Base-by-base conservation (phyloP, 2,888 invertebrate species). In the Plutella xylostella region DNA sequence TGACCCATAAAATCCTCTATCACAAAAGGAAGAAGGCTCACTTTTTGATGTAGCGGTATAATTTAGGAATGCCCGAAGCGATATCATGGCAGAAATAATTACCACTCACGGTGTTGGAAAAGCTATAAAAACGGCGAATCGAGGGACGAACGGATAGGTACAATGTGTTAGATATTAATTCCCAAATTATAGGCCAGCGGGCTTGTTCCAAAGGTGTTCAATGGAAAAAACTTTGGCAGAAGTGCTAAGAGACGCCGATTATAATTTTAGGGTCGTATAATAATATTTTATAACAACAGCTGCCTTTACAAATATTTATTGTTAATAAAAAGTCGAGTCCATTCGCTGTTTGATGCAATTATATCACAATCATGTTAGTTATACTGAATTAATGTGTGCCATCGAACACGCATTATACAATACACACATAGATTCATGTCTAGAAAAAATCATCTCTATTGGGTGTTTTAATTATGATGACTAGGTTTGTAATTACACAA, bases 151-250 rank as follows among this genome's bases (percentile, higher is more conserved):
- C 67, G 70, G 75, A 76, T 73, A 75, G 75, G 63, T 76, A 73
- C 77, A 80, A 79, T 78, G 79, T 83, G 82, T 80, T 78, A 77
- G 76, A 79, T 79, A 79, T 83, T 79, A 80, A 82, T 83, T 73
- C 65, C 60, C 53, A 83, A 80, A 83, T 83, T 78, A 79, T 72
- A 79, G 80, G 68, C 68, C 70, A 60, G 61, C 60, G 53, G 51
- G 56, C 56, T 60, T 65, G 57, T 21, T 62, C 65, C 68, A 70
- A 78, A 78, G 77, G 76, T 77, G 76, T 71, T 63, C 67, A 56
- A 49, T 50, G 62, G 70, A 30, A 42, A 78, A 77, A 79, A 78
- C 72, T 64, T 62, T 72, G 69, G 74, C 76, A 78, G 76, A 75
- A 80, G 80, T 80, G 79, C 69, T 77, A 77, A 78, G 76, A 73